These are phyloP conservation scores for Junonia oenone DNA, from an alignment of 2,888 invertebrate genomes.

Conservation along the genomic window DNA sequence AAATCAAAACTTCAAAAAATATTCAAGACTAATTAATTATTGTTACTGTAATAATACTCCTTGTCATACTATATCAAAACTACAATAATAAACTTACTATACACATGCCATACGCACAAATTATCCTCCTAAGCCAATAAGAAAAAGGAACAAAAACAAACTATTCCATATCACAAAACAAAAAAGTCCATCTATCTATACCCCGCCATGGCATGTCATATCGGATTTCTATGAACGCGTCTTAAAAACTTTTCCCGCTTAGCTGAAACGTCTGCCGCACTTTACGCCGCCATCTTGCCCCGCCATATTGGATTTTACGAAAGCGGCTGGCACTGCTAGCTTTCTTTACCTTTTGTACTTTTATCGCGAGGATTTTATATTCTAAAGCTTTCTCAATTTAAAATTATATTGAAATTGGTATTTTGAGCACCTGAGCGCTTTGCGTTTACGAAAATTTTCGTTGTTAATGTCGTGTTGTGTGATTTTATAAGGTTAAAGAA, in stretches of 20 bases:
- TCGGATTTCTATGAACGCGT: conserved; percentile 10
- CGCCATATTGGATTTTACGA: conserved; percentile 20
- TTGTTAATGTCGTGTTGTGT: no score
- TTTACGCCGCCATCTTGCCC: conserved; percentile 10
- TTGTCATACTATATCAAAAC: no score
- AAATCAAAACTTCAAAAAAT: no score
- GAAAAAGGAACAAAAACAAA: no score
- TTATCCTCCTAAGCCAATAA: no score
- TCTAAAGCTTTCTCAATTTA: background rate
- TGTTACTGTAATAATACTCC: no score
- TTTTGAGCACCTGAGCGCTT: background rate
- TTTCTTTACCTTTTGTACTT: conserved; percentile 16
- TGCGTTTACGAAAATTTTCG: background rate
- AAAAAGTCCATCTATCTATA: background rate
- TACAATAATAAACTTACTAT: no score
- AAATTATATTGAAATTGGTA: background rate
- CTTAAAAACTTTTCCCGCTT: conserved; percentile 6
- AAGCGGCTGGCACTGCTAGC: conserved; percentile 11
- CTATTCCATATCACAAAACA: no score
- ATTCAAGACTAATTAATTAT: no score
- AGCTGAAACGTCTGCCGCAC: conserved; percentile 13
- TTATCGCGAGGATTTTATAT: background rate
- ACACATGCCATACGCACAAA: no score
- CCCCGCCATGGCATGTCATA: conserved; percentile 5
- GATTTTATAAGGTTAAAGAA: no score